Conservation (phyloP, 2,888 invertebrate species). For the Phania funesta region DNA sequence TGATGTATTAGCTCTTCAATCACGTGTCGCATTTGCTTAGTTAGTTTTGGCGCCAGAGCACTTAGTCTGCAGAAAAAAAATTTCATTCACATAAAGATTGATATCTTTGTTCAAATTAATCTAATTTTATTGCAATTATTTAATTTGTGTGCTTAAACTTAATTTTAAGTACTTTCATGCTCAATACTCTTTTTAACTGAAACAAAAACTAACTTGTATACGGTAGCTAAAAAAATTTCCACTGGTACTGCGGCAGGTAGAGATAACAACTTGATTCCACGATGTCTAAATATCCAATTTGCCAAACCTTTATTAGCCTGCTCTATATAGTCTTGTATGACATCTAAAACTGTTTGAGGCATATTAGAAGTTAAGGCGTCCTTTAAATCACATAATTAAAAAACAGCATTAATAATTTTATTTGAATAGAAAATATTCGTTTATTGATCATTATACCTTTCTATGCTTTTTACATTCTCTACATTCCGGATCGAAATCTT, state of each 20-base stretch:
- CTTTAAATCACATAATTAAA: slow-evolving; percentile 79
- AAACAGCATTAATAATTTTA: background rate
- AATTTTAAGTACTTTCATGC: background rate
- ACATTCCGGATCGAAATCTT: slow-evolving; percentile 92
- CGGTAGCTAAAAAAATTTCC: slow-evolving; percentile 92
- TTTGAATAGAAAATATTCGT: background rate
- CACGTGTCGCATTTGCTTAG: slow-evolving; percentile 81
- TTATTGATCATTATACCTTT: slow-evolving; percentile 83
- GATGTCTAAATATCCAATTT: slow-evolving; percentile 93
- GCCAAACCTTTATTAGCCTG: slow-evolving; percentile 94
- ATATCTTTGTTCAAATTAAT: too few species aligned
- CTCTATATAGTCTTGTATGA: slow-evolving; percentile 96
- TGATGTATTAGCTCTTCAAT: slow-evolving; percentile 84
- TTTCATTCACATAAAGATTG: background rate
- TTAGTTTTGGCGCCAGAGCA: slow-evolving; percentile 77
- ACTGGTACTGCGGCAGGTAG: slow-evolving; percentile 93
- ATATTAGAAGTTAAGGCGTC: slow-evolving; percentile 93
- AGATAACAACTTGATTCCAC: slow-evolving; percentile 89
- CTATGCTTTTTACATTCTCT: slow-evolving; percentile 92
- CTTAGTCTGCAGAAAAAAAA: slow-evolving; percentile 73
- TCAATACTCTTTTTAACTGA: background rate
- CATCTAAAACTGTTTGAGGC: slow-evolving; percentile 93
- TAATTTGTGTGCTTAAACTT: background rate
- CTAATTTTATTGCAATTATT: too few species aligned
- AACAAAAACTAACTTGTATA: slow-evolving; percentile 89